These are phyloP conservation scores for Chloebia gouldiae DNA, from an alignment of 2,113 vertebrate species.

Conservation along the genomic window DNA sequence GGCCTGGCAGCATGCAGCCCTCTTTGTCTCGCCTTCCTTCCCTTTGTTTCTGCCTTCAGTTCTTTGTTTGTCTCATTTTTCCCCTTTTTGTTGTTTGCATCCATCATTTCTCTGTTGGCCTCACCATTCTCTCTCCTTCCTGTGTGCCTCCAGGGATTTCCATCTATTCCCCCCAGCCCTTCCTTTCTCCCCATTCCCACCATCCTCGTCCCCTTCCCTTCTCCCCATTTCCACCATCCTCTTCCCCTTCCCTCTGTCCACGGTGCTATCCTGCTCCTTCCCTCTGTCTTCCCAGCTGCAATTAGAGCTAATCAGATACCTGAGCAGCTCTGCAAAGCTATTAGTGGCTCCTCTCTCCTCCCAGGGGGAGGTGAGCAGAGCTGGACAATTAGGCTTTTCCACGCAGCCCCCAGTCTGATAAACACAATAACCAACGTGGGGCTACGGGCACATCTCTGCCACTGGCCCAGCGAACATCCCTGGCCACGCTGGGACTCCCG, in stretches of 20 bases:
- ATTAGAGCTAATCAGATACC: slow-evolving; percentile 81
- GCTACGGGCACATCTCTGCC: neutral
- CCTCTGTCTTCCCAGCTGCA: slow-evolving; percentile 60
- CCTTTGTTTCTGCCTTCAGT: slow-evolving; percentile 38
- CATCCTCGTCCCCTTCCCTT: neutral
- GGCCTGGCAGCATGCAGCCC: neutral
- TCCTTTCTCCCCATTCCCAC: neutral
- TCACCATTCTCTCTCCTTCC: neutral
- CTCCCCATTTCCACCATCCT: neutral
- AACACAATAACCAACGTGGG: slow-evolving; percentile 29
- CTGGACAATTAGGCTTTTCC: slow-evolving; percentile 74
- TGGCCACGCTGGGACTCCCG: neutral
- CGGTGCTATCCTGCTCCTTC: neutral
- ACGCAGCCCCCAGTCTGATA: slow-evolving; percentile 57
- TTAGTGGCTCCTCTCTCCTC: slow-evolving; percentile 60
- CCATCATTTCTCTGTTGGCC: neutral
- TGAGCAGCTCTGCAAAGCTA: slow-evolving; percentile 72
- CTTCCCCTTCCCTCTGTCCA: neutral
- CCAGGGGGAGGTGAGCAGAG: slow-evolving; percentile 67
- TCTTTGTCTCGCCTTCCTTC: slow-evolving; percentile 38
- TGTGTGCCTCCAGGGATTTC: fast-evolving
- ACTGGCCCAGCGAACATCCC: fast-evolving
- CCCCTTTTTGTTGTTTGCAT: neutral
- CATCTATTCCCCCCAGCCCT: neutral
- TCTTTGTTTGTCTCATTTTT: slow-evolving; percentile 12